Conservation (phyloP, 2,113 vertebrate genomes). For the Elachura formosa region DNA sequence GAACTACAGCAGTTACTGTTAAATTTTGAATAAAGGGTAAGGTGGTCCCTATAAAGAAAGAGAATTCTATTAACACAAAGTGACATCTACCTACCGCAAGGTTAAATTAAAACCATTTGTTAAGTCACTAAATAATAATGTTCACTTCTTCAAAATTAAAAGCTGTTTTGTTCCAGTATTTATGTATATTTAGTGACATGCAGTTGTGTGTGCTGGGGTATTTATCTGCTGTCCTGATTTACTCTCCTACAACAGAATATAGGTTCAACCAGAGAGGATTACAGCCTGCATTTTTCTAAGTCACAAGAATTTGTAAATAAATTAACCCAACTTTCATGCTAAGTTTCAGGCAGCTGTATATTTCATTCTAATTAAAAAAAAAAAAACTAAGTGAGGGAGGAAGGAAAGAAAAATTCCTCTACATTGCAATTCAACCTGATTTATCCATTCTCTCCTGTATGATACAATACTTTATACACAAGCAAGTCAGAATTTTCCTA, state of each 20-base stretch:
- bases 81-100: constrained; percentile 40
- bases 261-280: background rate
- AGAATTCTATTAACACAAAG: constrained; percentile 43
- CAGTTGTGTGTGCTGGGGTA: background rate
- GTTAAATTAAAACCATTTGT: constrained; percentile 63
- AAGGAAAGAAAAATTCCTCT: background rate
- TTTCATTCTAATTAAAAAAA: background rate
- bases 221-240: background rate
- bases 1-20: background rate
- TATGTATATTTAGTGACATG: background rate
- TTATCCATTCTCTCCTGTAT: background rate
- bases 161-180: constrained; percentile 27
- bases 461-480: background rate
- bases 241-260: background rate
- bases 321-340: constrained; percentile 15
- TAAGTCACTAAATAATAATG: constrained; percentile 49
- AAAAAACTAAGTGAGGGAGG: background rate
- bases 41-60: constrained; percentile 8
- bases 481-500: constrained; percentile 33
- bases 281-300: background rate
- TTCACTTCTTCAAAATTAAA: constrained; percentile 58
- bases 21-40: background rate
- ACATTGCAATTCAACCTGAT: background rate
- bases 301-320: background rate
- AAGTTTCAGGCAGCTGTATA: background rate